phyloP scores from a whole-genome alignment of 2,797 vertebrate genomes.

The Ibycter americanus region DNA sequence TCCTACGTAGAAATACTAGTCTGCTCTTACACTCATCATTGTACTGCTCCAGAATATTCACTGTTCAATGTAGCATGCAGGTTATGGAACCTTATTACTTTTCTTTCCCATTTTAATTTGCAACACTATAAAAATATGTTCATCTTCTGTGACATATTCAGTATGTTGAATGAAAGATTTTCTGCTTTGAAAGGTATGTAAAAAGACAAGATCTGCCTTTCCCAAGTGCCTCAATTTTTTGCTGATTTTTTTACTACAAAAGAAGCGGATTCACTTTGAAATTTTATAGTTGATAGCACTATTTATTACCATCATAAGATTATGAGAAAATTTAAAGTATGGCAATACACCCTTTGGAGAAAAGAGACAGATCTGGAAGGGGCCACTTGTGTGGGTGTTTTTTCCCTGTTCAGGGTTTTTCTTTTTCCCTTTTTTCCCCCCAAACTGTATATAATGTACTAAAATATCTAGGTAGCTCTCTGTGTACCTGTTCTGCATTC shows the following conservation, averaged over 20 bases:
- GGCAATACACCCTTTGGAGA: not conserved
- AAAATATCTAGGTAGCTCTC: not conserved
- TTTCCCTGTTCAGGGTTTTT: not conserved
- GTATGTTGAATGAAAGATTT: not conserved
- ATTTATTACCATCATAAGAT: not conserved
- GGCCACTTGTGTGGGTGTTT: not conserved
- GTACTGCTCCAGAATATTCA: not conserved
- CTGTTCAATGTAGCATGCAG: not conserved
- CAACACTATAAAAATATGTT: not conserved
- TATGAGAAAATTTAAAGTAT: not conserved
- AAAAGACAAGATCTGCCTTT: not conserved
- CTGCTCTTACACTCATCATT: not conserved
- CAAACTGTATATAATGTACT: not conserved
- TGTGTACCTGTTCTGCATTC: not conserved
- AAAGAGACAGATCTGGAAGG: not conserved
- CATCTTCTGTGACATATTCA: not conserved
- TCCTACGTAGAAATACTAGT: not conserved
- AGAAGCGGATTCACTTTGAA: not conserved
- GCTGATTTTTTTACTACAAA: not conserved
- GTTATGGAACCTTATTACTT: not conserved
- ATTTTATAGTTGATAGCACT: not conserved
- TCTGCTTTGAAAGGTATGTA: not conserved
- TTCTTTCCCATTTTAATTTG: conserved; percentile 1
- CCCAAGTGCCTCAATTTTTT: not conserved
- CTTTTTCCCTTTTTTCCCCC: fast-evolving